A percentile compares a stretch with the other conserved stretches of the same genome.
These are phyloP conservation scores for Copidosoma aretas DNA, from an alignment of 2,888 invertebrate genomes.

Conservation along the genomic window DNA sequence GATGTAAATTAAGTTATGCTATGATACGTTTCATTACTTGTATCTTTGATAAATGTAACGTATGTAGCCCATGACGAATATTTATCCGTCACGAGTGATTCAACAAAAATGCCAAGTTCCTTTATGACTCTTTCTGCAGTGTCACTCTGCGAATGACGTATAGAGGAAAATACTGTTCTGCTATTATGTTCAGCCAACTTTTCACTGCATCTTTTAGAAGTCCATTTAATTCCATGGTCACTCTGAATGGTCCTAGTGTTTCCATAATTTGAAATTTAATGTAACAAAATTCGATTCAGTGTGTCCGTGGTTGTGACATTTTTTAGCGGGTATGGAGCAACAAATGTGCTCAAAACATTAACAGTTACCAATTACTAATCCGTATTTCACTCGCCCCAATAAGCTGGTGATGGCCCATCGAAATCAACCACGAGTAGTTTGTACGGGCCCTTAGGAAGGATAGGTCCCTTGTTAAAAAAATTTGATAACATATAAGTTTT, in stretches of 20 bases:
- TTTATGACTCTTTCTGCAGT: not conserved
- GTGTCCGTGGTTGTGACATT: too few species aligned
- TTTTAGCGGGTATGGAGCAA: too few species aligned
- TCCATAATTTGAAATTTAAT: too few species aligned
- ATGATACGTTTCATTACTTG: not conserved
- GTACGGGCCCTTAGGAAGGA: not conserved
- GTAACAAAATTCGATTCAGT: too few species aligned
- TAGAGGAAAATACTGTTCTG: constrained; percentile 2
- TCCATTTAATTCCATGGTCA: too few species aligned
- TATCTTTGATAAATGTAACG: not conserved
- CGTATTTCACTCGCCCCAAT: not conserved
- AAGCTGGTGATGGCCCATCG: not conserved
- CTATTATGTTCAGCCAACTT: too few species aligned
- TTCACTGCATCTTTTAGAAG: too few species aligned
- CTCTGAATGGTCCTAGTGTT: too few species aligned
- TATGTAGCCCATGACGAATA: not conserved
- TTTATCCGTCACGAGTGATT: too few species aligned
- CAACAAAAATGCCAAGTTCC: too few species aligned
- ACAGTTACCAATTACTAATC: not conserved
- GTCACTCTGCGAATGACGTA: not conserved
- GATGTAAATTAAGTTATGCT: not conserved
- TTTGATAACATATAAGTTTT: not conserved
- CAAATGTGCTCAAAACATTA: not conserved
- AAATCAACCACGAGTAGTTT: not conserved
- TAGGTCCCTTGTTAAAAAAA: not conserved